Conservation (phyloP, 2,888 invertebrate species). For the Lasioglossum figueresi region DNA sequence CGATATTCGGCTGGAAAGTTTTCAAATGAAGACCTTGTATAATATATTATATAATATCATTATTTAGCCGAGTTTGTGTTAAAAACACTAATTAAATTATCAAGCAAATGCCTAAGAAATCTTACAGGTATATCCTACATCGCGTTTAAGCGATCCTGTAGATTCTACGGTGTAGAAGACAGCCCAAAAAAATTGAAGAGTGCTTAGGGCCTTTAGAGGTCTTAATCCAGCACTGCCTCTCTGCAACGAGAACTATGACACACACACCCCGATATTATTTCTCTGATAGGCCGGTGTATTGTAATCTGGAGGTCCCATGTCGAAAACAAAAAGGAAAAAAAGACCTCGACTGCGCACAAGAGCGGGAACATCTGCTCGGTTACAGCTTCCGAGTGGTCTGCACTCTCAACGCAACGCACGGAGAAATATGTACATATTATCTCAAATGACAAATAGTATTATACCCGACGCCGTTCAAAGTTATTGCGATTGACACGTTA, state of each 20-base stretch:
- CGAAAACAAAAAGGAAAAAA: constrained; percentile 10
- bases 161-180: too few species aligned
- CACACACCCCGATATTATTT: constrained; percentile 47
- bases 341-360: constrained; percentile 1
- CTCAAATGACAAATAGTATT: neutral
- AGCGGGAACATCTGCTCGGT: constrained; percentile 49
- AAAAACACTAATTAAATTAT: too few species aligned
- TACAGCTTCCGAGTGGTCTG: constrained; percentile 36
- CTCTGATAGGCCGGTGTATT: constrained; percentile 26
- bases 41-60: too few species aligned
- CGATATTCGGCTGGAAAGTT: too few species aligned
- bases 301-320: constrained; percentile 8
- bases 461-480: neutral
- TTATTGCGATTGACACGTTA: neutral
- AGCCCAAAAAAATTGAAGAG: too few species aligned
- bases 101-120: too few species aligned
- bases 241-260: neutral
- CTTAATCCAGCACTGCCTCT: neutral
- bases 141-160: too few species aligned
- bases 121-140: too few species aligned
- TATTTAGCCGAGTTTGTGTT: too few species aligned
- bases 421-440: constrained; percentile 6
- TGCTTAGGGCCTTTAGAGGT: too few species aligned
- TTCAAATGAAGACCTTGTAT: too few species aligned
- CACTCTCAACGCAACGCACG: neutral